phyloP scores from a whole-genome alignment of 2,113 vertebrate species.

The Phainopepla nitens region DNA sequence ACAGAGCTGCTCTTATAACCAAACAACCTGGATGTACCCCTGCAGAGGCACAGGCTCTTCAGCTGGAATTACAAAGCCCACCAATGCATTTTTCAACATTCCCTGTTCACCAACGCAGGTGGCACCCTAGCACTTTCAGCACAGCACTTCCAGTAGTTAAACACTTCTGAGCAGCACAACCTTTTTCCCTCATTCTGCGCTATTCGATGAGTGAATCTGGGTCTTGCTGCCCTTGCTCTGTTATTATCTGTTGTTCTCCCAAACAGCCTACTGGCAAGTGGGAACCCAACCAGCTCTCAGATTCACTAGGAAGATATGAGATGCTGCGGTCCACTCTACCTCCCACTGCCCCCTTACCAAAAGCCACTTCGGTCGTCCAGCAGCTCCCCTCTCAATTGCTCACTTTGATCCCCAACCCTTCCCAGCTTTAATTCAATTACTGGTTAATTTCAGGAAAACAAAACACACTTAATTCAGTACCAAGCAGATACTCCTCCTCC shows the following conservation, averaged over 20 bases:
- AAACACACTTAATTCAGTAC: background rate
- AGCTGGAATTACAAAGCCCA: background rate
- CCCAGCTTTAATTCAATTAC: background rate
- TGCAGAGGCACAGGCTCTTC: background rate
- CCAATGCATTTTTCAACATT: fast-evolving
- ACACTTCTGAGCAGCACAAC: background rate
- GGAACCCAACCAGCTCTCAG: background rate
- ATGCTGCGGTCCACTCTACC: background rate
- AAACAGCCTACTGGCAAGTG: background rate
- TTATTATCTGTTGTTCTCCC: background rate
- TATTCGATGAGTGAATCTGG: fast-evolving
- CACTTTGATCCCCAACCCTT: background rate
- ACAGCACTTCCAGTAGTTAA: background rate
- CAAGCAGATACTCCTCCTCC: background rate
- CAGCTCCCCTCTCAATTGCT: background rate
- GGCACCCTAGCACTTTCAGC: background rate
- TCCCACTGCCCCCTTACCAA: background rate
- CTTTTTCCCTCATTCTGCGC: background rate
- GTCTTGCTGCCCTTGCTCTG: background rate
- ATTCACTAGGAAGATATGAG: background rate
- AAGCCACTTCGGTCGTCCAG: background rate
- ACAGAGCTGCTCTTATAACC: background rate
- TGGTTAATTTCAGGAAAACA: background rate
- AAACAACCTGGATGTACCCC: fast-evolving
- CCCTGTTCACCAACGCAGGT: background rate